Base-by-base conservation (phyloP, 1,140 invertebrate species). In the Scaptomyza montana region DNA sequence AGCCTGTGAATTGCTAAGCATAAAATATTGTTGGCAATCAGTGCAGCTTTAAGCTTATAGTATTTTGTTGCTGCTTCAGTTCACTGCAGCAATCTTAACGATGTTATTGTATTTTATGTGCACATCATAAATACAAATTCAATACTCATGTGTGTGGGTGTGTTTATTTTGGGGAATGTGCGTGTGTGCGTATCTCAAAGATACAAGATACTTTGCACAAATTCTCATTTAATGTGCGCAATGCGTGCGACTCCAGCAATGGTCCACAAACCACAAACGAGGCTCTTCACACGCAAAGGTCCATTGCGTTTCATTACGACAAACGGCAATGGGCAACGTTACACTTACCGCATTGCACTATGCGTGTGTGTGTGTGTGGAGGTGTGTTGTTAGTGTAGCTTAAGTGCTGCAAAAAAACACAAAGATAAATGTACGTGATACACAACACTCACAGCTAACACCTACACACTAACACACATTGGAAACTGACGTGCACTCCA, bases 341-440 rank as follows among this genome's bases (percentile, higher is more conserved):
- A 69, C 64, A 61, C 65, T 47, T 28, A 43, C 61, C 69, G 65
- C 68, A 86, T 70, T 87, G 65, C 74, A 57, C 12, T n/a, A 51
- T 30, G 16, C 16, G 36, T 64, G 33, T 54, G 57, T 12, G 25
- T 65, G 46, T 49, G 62, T 54, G 53, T 12, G 8, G 2, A 3
- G 21, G 21, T 25, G 51, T 70, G 71, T 63, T 81, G 77, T 78
- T 87, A 87, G 82, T 87, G 78, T 69, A 50, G 82, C 85, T 89
- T 89, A 89, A 89, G 84, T 89, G 84, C 84, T 80, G 66, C 84
- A 79, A 84, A 89, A 82, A 75, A 82, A 87, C 84, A 89, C 84
- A 84, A 84, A 89, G 84, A 87, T 87, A 89, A 87, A 87, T 89
- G 82, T 87, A 89, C 84, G 84, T 87, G 84, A 87, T 82, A 87